These are phyloP conservation scores for Liasis olivaceus DNA, from an alignment of 2,797 vertebrate genomes.

Conservation along the genomic window DNA sequence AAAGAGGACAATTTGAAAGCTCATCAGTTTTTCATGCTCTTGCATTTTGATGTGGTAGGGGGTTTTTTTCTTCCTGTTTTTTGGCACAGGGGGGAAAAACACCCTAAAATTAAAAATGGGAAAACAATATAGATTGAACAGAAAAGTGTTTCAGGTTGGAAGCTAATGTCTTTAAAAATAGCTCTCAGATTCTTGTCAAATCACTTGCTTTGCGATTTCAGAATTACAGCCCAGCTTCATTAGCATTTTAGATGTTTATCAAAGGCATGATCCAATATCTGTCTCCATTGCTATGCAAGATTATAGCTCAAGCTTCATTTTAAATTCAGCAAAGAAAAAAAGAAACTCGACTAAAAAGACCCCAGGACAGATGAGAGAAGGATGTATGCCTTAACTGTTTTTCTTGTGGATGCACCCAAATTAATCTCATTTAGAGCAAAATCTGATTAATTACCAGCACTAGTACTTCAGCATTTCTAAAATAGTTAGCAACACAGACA, in stretches of 20 bases:
- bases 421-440: constrained; percentile 78
- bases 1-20: constrained; percentile 98
- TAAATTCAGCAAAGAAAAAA: constrained; percentile 72
- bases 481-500: constrained; percentile 62
- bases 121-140: constrained; percentile 76
- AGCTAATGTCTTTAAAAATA: constrained; percentile 77
- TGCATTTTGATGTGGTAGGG: constrained; percentile 78
- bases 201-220: constrained; percentile 69
- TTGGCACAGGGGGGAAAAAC: constrained; percentile 56
- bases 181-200: constrained; percentile 76
- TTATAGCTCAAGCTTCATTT: constrained; percentile 78
- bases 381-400: constrained; percentile 68
- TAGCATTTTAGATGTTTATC: constrained; percentile 85
- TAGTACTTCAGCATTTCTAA: constrained; percentile 67
- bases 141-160: constrained; percentile 69
- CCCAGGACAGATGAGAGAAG: constrained; percentile 68
- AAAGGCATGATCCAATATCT: constrained; percentile 76
- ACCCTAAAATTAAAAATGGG: constrained; percentile 62
- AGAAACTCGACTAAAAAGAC: constrained; percentile 49
- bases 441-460: constrained; percentile 76
- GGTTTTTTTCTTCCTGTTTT: constrained; percentile 70
- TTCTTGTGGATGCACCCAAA: constrained; percentile 70
- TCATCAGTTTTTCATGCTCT: constrained; percentile 83
- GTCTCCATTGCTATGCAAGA: constrained; percentile 74
- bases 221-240: constrained; percentile 71